Evolutionary conservation across 2,797 vertebrate species (phyloP), one percentile per base, ranked within the genome.

Genomic region (Cynopterus sphinx): DNA sequence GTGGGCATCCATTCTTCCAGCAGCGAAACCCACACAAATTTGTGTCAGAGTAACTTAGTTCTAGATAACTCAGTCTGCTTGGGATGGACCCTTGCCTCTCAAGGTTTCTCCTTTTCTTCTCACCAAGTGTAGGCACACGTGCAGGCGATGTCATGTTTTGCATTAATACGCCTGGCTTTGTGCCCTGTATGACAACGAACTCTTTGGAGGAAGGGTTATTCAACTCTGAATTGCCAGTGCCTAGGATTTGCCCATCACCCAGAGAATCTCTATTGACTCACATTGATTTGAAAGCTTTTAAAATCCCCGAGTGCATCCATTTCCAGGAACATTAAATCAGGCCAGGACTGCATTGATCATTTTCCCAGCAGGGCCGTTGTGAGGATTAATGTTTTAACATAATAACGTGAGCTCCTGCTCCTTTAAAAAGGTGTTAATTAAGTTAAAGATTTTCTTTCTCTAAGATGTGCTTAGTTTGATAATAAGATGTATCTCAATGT

Each of bases 241-340:
- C 55, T 78, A 13, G 49, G 39, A 53, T 77, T 77, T 87, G 74
- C 91, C 41, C 3, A n/a, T 85, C 53, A 67, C 53, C 53, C 87
- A 49, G 53, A 61, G 71, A 71, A 68, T 49, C 68, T 46, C 43
- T 65, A 53, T 21, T 24, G 77, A 49, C 73, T 77, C 59, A 22
- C 17, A 31, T 73, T 55, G 94, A 92, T 85, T 53, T 59, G 79
- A 81, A 91, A 93, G 90, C 92, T 94, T 90, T 94, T 90, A 70
- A 90, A 67, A 71, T 36, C 70, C 33, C 75, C 9, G 19, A 13
- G 28, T 43, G 78, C 11, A 17, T 63, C 1, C 2, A 6, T 82
- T 53, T 85, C 88, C 12, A 57, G 68, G 33, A 68, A 46, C 46
- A 63, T 49, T 71, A 88, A 94, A 19, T 24, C 11, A 24, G 68